Evolutionary conservation across 2,113 vertebrate species (phyloP), one percentile per base, ranked within the genome.

Genomic region (Protomyctophum bolini): DNA sequence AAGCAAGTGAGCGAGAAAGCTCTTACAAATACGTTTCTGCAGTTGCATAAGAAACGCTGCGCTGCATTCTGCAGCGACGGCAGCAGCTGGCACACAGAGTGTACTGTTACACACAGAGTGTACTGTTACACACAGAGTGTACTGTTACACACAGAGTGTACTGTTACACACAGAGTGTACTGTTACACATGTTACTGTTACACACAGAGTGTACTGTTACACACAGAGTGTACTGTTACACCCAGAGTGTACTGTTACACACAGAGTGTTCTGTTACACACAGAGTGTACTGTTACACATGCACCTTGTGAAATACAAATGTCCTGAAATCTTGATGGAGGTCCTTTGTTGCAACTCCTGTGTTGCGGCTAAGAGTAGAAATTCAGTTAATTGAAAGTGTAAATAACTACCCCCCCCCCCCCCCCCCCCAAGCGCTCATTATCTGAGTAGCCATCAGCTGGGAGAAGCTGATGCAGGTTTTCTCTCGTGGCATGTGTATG

Each of bases 11-110:
- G 33, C 33, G 33, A 41, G 33, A 41, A 6, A 41, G 33, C 33
- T 41, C 33, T 41, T 41, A 41, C 33, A 33, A 2, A 4, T 4
- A 4, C 33, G 33, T 33, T 33, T 33, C 33, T 33, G 33, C 33
- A 41, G 33, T 41, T 41, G 33, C 33, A 41, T 41, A 41, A 41
- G 33, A 41, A 4, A 41, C 33, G 4, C 1, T 41, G 21, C 21
- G 21, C 21, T 41, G 3, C 33, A 41, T 41, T 41, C 33, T 41
- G 8, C 60, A 52, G 28, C 12, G 64, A 52, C 8, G 41, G 58
- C 5, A 84, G 50, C 62, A 78, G 66, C 41, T 70, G 62, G 62
- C 48, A 48, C 41, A 46, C 12, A 61, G 6, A 3, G 11, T 61
- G n/a, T 59, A 12, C 6, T 52, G 48, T 48, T 10, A 7, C 10